Evolutionary conservation across 2,113 vertebrate species (phyloP).

Genomic region (Sterna hirundo): DNA sequence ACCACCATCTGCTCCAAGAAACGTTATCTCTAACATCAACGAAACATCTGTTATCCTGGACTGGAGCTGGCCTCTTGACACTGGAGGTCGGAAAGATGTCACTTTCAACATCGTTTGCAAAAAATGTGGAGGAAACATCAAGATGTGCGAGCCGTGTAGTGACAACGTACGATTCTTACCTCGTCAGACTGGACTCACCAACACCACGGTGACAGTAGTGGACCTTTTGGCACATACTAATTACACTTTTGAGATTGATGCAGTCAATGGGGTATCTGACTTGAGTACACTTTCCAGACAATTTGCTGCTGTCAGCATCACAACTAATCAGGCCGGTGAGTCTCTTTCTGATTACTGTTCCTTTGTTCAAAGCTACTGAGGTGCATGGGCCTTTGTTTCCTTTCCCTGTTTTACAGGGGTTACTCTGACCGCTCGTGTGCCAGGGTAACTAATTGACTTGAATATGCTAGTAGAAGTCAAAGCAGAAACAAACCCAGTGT

Average conservation of each 20-base stretch:
- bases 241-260: constrained; percentile 98
- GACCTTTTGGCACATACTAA: constrained; percentile 96
- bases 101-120: constrained; percentile 94
- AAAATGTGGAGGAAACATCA: constrained; percentile 79
- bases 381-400: background rate
- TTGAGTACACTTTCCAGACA: constrained; percentile 81
- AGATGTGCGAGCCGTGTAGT: constrained; percentile 87
- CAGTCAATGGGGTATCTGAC: constrained; percentile 89
- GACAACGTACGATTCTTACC: constrained; percentile 90
- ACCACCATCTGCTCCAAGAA: constrained; percentile 91
- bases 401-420: background rate
- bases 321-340: constrained; percentile 98
- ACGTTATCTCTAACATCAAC: constrained; percentile 97
- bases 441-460: background rate
- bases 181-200: constrained; percentile 84
- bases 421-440: background rate
- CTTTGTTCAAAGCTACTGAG: background rate
- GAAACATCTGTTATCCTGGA: constrained; percentile 98
- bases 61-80: constrained; percentile 95
- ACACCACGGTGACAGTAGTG: constrained; percentile 91
- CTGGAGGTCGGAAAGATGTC: constrained; percentile 89
- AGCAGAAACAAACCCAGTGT: background rate
- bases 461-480: background rate
- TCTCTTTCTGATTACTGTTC: background rate
- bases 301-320: constrained; percentile 93